phyloP scores from a whole-genome alignment of 2,797 vertebrate species.

The Cetoscarus ocellatus region DNA sequence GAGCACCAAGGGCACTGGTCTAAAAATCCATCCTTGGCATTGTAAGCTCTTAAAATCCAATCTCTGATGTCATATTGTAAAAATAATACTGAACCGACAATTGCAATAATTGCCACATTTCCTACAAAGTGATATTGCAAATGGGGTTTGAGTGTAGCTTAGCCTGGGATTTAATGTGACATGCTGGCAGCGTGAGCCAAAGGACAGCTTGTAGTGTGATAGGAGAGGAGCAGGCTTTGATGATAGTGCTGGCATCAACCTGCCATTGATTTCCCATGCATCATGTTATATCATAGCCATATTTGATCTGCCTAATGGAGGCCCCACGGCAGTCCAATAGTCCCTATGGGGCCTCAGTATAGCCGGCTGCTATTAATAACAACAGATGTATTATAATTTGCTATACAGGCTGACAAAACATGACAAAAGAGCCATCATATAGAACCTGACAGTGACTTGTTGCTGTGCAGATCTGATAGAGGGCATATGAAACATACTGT shows the following conservation, averaged over 20 bases:
- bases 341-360: neutral
- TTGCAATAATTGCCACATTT: conserved; percentile 10
- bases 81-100: neutral
- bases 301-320: conserved; percentile 56
- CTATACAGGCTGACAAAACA: conserved; percentile 22
- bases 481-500: conserved; percentile 8
- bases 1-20: neutral
- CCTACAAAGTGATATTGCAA: conserved; percentile 14
- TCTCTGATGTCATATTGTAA: conserved; percentile 1
- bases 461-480: neutral
- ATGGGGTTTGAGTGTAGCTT: conserved; percentile 32
- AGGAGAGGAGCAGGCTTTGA: conserved; percentile 25
- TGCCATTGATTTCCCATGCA: conserved; percentile 40
- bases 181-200: conserved; percentile 3
- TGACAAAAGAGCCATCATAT: neutral
- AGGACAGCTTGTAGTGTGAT: conserved; percentile 18
- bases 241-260: conserved; percentile 19
- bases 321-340: neutral
- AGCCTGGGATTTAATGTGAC: conserved; percentile 26
- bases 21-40: neutral
- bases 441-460: conserved; percentile 5
- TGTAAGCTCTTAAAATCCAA: neutral
- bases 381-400: conserved; percentile 14
- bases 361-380: conserved; percentile 37
- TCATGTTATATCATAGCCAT: conserved; percentile 41